Evolutionary conservation across 92 coral and sea anemone species (phyloP).

Genomic region (Siderastrea siderea): DNA sequence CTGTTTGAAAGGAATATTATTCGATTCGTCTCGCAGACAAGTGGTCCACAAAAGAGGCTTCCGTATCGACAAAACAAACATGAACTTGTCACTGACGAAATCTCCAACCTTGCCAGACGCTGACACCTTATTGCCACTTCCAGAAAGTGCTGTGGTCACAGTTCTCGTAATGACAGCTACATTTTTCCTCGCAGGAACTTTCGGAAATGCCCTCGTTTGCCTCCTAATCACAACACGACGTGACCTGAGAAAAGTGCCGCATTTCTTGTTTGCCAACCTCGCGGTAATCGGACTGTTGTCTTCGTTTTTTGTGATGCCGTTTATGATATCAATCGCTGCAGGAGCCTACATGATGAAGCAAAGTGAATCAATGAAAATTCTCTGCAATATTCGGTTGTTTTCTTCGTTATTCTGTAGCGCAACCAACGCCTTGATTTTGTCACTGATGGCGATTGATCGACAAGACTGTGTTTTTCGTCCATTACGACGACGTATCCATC

Average conservation of each 20-base stretch:
- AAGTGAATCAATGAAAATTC: not conserved
- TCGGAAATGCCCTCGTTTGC: constrained; percentile 7
- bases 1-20: no score
- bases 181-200: not conserved
- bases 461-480: constrained; percentile 29
- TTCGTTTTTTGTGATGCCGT: constrained; percentile 5
- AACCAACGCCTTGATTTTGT: constrained; percentile 6
- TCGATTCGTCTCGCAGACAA: no score
- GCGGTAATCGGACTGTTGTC: constrained; percentile 13
- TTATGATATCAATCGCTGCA: not conserved
- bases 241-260: constrained; percentile 25
- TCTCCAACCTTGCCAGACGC: not conserved
- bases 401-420: constrained; percentile 15
- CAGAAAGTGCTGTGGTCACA: not conserved
- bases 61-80: not conserved
- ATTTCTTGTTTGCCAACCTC: constrained; percentile 13
- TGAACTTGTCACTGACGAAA: not conserved
- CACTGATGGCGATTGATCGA: constrained; percentile 20
- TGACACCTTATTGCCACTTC: not conserved
- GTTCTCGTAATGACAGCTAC: constrained; percentile 2
- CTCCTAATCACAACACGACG: constrained; percentile 1
- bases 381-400: constrained; percentile 7
- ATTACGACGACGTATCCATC: not conserved
- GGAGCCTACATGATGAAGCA: not conserved
- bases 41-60: no score